These are phyloP conservation scores for Tachysurus vachellii DNA, from an alignment of 2,113 vertebrate genomes.

Conservation along the genomic window DNA sequence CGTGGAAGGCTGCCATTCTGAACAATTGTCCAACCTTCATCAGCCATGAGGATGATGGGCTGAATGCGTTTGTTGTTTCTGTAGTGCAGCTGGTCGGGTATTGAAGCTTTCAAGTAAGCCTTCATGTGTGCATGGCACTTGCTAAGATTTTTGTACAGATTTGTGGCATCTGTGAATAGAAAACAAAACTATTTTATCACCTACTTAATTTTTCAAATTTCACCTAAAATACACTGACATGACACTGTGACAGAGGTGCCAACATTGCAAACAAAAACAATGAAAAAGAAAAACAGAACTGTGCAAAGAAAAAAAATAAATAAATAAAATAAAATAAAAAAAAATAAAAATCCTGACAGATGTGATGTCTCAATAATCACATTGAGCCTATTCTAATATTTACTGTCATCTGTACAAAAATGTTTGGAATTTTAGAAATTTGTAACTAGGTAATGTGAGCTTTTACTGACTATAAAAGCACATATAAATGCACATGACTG, in stretches of 20 bases:
- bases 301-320: background rate
- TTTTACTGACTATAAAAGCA: background rate
- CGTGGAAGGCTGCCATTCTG: slow-evolving; percentile 68
- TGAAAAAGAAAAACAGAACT: background rate
- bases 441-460: background rate
- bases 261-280: background rate
- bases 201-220: background rate
- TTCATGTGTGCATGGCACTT: slow-evolving; percentile 79
- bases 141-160: slow-evolving; percentile 74
- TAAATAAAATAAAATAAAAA: background rate
- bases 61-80: slow-evolving; percentile 80
- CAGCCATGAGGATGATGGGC: slow-evolving; percentile 88
- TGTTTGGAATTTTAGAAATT: background rate
- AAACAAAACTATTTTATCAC: slow-evolving; percentile 34
- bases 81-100: slow-evolving; percentile 89
- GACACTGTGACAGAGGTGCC: background rate
- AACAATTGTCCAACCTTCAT: slow-evolving; percentile 94
- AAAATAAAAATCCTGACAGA: background rate
- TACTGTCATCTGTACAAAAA: background rate
- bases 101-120: slow-evolving; percentile 82
- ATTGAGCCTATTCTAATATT: background rate
- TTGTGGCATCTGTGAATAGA: slow-evolving; percentile 65
- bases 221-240: background rate
- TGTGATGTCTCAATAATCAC: background rate
- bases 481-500: no score